A percentile compares a stretch with the other conserved stretches of the same genome.
Evolutionary conservation across 2,888 invertebrate genomes (phyloP).

Genomic region (Brachycybe producta): DNA sequence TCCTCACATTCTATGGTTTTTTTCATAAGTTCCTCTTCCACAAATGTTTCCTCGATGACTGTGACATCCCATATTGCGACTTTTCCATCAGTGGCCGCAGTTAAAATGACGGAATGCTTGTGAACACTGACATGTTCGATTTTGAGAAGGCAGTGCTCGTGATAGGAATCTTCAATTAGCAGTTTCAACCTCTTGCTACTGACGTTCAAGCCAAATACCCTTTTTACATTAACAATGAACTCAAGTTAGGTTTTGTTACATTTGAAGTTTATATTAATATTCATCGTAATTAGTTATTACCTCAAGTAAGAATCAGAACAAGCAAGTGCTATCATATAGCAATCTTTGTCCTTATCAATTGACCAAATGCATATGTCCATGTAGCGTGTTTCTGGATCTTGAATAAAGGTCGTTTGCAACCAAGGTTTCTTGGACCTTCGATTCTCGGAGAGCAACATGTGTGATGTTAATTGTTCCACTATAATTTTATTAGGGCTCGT

Average conservation of each 20-base stretch:
- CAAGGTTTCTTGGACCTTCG: not conserved
- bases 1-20: too few species aligned
- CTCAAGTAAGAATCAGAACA: constrained; percentile 9
- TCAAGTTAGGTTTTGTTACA: too few species aligned
- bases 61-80: not conserved
- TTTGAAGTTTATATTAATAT: too few species aligned
- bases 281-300: too few species aligned
- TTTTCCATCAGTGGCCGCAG: constrained; percentile 8
- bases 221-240: too few species aligned
- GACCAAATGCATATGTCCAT: not conserved
- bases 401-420: not conserved
- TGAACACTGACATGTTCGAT: not conserved
- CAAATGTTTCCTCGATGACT: not conserved
- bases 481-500: too few species aligned
- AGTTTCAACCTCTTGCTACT: not conserved
- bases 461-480: not conserved
- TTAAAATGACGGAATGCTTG: not conserved
- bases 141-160: constrained; percentile 7
- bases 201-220: not conserved
- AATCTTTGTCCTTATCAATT: not conserved
- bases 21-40: not conserved
- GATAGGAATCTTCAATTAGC: not conserved
- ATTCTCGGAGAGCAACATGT: not conserved
- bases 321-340: constrained; percentile 1
- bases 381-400: constrained; percentile 8